Percentiles rank a stretch among this genome's conserved stretches.
Evolutionary conservation across 2,888 invertebrate genomes (phyloP).

Genomic region (Thecophora atra): DNA sequence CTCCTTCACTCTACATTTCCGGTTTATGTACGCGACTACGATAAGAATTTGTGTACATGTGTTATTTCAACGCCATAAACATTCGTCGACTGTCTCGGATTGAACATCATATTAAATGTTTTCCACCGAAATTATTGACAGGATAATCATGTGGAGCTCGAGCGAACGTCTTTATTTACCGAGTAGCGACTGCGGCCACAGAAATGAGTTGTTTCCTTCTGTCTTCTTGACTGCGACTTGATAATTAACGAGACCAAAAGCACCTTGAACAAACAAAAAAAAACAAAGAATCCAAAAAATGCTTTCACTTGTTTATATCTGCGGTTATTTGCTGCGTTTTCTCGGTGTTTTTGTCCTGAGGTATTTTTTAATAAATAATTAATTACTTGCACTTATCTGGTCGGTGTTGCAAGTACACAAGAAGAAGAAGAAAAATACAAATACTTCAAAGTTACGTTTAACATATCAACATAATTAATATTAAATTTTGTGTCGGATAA

Average conservation of each 20-base stretch:
- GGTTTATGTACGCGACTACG: not conserved
- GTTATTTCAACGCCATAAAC: constrained; percentile 7
- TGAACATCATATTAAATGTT: constrained; percentile 21
- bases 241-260: constrained; percentile 20
- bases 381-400: constrained; percentile 25
- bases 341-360: not conserved
- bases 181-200: not conserved
- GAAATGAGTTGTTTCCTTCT: constrained; percentile 8
- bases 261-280: not conserved
- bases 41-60: constrained; percentile 15
- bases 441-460: constrained; percentile 49
- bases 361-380: constrained; percentile 31
- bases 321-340: not conserved
- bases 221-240: constrained; percentile 2
- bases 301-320: constrained; percentile 29
- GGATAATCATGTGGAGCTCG: constrained; percentile 31
- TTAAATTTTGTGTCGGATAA: constrained; percentile 59
- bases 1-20: not conserved
- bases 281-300: not conserved
- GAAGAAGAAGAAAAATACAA: not conserved
- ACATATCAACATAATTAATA: constrained; percentile 60
- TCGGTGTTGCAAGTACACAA: not conserved
- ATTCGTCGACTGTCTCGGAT: not conserved
- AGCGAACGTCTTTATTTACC: constrained; percentile 35
- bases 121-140: constrained; percentile 32